These are phyloP conservation scores for Diplodus sargus DNA, from an alignment of 2,797 vertebrate species.

Conservation along the genomic window DNA sequence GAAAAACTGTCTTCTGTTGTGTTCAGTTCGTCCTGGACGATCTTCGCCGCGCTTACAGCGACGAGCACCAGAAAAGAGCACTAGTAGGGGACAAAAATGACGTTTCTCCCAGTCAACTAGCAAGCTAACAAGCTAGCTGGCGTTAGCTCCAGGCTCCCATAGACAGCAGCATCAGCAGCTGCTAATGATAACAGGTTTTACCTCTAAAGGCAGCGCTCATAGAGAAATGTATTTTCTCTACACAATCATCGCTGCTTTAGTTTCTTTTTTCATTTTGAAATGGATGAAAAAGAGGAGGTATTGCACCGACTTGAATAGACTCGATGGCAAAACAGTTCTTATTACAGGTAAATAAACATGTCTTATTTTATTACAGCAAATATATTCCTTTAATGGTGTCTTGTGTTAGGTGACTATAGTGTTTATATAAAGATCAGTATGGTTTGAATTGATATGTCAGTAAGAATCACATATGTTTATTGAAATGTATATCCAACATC, in stretches of 20 bases:
- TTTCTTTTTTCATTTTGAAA: conserved; percentile 82
- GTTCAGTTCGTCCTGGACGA: neutral
- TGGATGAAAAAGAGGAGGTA: conserved; percentile 84
- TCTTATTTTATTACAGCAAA: neutral
- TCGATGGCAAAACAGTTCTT: conserved; percentile 87
- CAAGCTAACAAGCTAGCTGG: conserved; percentile 34
- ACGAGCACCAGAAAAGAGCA: neutral
- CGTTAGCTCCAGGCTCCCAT: conserved; percentile 34
- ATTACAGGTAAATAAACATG: conserved; percentile 83
- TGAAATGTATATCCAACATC: neutral
- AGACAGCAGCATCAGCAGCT: neutral
- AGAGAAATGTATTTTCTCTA: conserved; percentile 83
- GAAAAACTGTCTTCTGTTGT: fast-evolving
- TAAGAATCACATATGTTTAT: neutral
- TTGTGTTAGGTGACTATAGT: neutral
- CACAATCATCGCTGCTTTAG: conserved; percentile 79
- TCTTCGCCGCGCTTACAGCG: fast-evolving
- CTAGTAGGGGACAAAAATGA: fast-evolving
- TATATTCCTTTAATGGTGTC: neutral
- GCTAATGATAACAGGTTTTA: neutral
- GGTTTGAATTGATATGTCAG: neutral
- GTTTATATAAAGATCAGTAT: neutral
- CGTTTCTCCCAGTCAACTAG: neutral
- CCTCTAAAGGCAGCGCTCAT: neutral
- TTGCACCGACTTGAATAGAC: conserved; percentile 84